These are phyloP conservation scores for Bambusicola thoracicus DNA, from an alignment of 2,113 vertebrate species.

Conservation along the genomic window DNA sequence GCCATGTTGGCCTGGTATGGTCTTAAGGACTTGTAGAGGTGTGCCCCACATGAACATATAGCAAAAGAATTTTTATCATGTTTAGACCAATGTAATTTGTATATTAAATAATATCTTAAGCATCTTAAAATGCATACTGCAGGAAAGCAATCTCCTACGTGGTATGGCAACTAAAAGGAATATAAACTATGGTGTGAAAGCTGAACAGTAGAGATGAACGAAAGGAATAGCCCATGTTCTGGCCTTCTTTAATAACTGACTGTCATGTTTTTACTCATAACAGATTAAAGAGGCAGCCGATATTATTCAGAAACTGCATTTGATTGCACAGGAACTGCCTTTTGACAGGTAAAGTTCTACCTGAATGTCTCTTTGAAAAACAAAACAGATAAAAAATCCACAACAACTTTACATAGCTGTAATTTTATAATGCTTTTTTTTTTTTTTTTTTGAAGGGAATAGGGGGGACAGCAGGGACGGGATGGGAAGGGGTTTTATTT, in stretches of 20 bases:
- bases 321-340: slow-evolving; percentile 98
- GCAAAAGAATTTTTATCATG: background rate
- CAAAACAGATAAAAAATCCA: background rate
- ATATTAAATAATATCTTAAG: background rate
- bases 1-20: no score
- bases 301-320: slow-evolving; percentile 98
- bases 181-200: background rate
- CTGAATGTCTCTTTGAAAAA: slow-evolving; percentile 15
- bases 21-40: background rate
- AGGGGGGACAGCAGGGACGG: background rate
- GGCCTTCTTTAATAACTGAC: background rate
- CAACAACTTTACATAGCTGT: background rate
- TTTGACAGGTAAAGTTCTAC: slow-evolving; percentile 91
- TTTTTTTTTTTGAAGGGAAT: background rate
- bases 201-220: background rate
- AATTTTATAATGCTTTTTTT: background rate
- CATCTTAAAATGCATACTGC: background rate
- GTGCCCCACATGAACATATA: fast-evolving
- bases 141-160: background rate
- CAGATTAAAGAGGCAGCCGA: slow-evolving; percentile 99
- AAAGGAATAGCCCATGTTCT: background rate
- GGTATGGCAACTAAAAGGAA: background rate
- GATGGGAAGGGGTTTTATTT: background rate
- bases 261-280: slow-evolving; percentile 43
- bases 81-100: background rate